phyloP scores from a whole-genome alignment of 2,797 vertebrate genomes.

The Melanotaenia trifasciata region DNA sequence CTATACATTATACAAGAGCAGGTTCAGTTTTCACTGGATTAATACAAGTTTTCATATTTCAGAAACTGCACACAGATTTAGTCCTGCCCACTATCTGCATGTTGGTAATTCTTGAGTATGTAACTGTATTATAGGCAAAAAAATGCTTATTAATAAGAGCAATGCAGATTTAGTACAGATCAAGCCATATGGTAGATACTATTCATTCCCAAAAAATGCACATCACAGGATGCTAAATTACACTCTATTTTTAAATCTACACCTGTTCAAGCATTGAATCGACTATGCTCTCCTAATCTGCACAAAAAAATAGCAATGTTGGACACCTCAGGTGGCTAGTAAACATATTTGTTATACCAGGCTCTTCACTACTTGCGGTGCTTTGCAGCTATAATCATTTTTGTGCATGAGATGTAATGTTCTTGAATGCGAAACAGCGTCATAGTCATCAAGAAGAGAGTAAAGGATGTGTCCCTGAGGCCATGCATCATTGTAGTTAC shows the following conservation, averaged over 20 bases:
- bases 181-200: constrained; percentile 18
- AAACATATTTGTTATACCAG: constrained; percentile 67
- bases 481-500: constrained; percentile 29
- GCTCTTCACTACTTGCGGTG: constrained; percentile 40
- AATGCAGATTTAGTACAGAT: constrained; percentile 8
- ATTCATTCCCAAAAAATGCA: constrained; percentile 33
- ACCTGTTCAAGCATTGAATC: constrained; percentile 51
- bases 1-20: constrained; percentile 15
- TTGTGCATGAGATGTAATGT: constrained; percentile 54
- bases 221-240: constrained; percentile 32
- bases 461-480: constrained; percentile 56
- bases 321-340: constrained; percentile 54
- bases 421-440: constrained; percentile 38
- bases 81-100: constrained; percentile 2
- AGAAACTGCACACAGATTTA: constrained; percentile 29
- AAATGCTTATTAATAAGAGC: neutral
- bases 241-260: constrained; percentile 41
- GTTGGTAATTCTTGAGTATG: constrained; percentile 4
- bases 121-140: constrained; percentile 23
- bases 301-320: constrained; percentile 42
- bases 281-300: constrained; percentile 36
- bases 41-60: constrained; percentile 27
- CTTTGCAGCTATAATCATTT: constrained; percentile 63
- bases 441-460: constrained; percentile 46
- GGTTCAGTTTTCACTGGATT: constrained; percentile 11